A percentile compares a stretch with the other conserved stretches of the same genome.
Conservation (phyloP, 2,797 vertebrate genomes). For the Cetoscarus ocellatus region DNA sequence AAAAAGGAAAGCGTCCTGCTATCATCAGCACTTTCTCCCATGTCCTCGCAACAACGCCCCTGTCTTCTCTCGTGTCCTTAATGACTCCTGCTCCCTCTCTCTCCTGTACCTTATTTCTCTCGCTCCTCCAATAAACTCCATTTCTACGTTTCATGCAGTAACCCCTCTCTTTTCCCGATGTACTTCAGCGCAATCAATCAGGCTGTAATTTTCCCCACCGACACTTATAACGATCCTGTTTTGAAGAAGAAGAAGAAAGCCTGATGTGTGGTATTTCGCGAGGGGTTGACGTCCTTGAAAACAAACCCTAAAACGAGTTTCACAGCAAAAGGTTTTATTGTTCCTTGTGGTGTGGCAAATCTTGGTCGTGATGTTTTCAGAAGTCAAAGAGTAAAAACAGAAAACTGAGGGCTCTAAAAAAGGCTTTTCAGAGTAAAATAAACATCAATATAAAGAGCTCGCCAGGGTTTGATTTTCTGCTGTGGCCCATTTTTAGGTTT, state of each 20-base stretch:
- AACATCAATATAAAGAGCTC: not conserved
- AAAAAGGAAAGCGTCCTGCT: slow-evolving; percentile 48
- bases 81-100: slow-evolving; percentile 27
- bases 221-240: slow-evolving; percentile 43
- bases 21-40: slow-evolving; percentile 72
- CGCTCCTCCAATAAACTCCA: not conserved
- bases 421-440: slow-evolving; percentile 11
- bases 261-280: slow-evolving; percentile 39
- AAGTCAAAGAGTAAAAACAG: slow-evolving; percentile 33
- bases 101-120: not conserved
- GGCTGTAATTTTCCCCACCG: slow-evolving; percentile 51
- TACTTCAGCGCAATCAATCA: slow-evolving; percentile 58
- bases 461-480: slow-evolving; percentile 3
- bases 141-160: slow-evolving; percentile 24
- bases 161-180: slow-evolving; percentile 26
- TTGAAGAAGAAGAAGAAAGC: slow-evolving; percentile 25
- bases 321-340: slow-evolving; percentile 3
- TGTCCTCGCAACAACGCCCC: slow-evolving; percentile 61
- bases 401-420: slow-evolving; percentile 17
- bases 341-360: slow-evolving; percentile 30
- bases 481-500: not conserved
- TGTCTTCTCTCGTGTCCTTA: slow-evolving; percentile 53
- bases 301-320: slow-evolving; percentile 35
- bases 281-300: slow-evolving; percentile 53
- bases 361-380: slow-evolving; percentile 31